Evolutionary conservation across 2,888 invertebrate genomes (phyloP), one percentile per base, ranked within the genome.

Genomic region (Didymodactylos carnosus): DNA sequence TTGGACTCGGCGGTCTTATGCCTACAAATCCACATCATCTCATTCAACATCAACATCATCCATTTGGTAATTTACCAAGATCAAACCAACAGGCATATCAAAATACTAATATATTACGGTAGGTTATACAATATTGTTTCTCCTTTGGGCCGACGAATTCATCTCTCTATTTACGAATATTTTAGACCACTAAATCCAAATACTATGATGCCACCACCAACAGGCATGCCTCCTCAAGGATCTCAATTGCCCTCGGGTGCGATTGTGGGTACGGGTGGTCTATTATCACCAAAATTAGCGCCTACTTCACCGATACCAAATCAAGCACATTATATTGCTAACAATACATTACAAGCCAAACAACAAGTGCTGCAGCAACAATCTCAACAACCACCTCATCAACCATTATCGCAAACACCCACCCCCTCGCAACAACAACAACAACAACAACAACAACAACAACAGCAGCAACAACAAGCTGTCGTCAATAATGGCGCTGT

Each of bases 191-290:
- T n/a, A n/a, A n/a, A n/a, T 53, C 71, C n/a, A 53, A 40, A 10
- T 25, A 43, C n/a, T 71, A 71, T 39, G 51, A 40, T 19, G 71
- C 71, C 25, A 53, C 71, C 69, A 71, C 72, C 8, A 72, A 69
- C 14, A 72, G 46, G 69, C 69, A 71, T 71, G 19, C 71, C 39
- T 53, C 35, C 62, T 8, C 29, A 27, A 14, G 46, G 43, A 29
- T 19, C 39, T 19, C 43, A 19, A 70, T 35, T 40, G 23, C n/a
- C 40, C 39, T 41, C 41, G 5, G 70, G 41, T 70, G 41, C 43
- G 8, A 46, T 70, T 11, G 40, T 43, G 41, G 70, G 70, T 40
- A 41, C 41, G 8, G 70, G 43, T 23, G 29, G 43, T 27, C 27
- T 41, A 19, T 35, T 46, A 41, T 46, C 43, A 70, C 41, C 46